Conservation (phyloP, 2,113 vertebrate genomes). For the Aphyosemion australe region DNA sequence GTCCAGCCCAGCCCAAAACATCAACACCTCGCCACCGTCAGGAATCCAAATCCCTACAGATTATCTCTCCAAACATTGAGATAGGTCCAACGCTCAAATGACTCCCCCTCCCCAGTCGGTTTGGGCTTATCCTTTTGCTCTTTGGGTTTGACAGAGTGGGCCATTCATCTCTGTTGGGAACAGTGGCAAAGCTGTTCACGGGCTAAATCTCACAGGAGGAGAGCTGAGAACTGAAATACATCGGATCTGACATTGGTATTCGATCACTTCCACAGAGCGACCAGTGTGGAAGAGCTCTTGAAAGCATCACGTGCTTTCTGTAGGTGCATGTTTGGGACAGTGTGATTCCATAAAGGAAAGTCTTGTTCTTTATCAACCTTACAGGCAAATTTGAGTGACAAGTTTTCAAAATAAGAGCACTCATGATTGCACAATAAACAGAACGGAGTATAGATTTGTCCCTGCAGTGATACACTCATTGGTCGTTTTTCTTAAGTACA, state of each 20-base stretch:
- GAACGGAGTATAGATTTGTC: background rate
- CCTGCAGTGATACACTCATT: no score
- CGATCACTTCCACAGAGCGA: constrained; percentile 49
- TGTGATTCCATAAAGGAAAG: background rate
- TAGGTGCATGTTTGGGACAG: background rate
- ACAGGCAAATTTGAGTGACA: background rate
- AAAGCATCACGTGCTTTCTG: background rate
- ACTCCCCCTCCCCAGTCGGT: constrained; percentile 25
- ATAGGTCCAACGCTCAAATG: constrained; percentile 45
- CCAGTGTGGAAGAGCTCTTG: constrained; percentile 36
- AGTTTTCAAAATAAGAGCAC: constrained; percentile 20
- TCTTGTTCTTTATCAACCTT: background rate
- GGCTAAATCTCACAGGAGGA: constrained; percentile 39
- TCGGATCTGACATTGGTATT: constrained; percentile 44
- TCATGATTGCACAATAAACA: background rate
- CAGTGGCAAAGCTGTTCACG: constrained; percentile 69
- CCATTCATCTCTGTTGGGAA: constrained; percentile 73
- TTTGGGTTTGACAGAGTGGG: constrained; percentile 50
- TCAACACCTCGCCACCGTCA: constrained; percentile 67
- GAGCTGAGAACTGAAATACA: constrained; percentile 37
- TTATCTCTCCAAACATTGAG: constrained; percentile 76
- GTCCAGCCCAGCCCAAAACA: constrained; percentile 58
- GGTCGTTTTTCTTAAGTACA: no score
- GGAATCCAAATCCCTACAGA: constrained; percentile 64
- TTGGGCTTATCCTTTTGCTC: constrained; percentile 30